Conservation (phyloP, 2,888 invertebrate species). For the Nomada fucata region DNA sequence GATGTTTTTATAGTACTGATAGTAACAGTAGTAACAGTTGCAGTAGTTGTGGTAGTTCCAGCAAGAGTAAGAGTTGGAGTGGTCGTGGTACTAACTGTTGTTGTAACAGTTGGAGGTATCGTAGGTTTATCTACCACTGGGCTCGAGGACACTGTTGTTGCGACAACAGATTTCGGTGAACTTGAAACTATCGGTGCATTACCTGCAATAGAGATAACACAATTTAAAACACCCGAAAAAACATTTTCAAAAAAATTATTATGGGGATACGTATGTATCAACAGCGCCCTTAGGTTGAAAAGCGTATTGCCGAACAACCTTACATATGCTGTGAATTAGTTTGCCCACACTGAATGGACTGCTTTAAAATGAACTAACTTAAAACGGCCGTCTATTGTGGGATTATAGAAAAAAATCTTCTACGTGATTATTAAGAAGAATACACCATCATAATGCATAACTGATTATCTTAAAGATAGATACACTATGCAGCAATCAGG, state of each 20-base stretch:
- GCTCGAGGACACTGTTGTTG: constrained; percentile 70
- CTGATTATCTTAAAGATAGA: constrained; percentile 16
- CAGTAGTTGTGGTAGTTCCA: constrained; percentile 42
- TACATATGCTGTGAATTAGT: constrained; percentile 75
- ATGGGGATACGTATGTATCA: constrained; percentile 51
- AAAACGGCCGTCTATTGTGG: constrained; percentile 51
- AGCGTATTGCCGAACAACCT: constrained; percentile 65
- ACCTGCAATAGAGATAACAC: constrained; percentile 82
- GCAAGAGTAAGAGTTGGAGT: constrained; percentile 47
- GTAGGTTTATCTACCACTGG: constrained; percentile 82
- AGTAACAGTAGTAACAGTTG: constrained; percentile 43
- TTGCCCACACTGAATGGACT: constrained; percentile 69
- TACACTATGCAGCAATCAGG: too few relatives aligned
- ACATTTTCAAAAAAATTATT: neutral
- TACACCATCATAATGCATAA: constrained; percentile 5
- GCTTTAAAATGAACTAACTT: constrained; percentile 47
- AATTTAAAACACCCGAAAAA: neutral
- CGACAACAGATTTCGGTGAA: constrained; percentile 73
- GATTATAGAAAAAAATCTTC: constrained; percentile 24
- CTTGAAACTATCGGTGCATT: constrained; percentile 83
- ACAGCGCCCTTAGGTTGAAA: constrained; percentile 70
- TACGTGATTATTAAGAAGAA: constrained; percentile 15
- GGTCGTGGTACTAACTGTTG: constrained; percentile 54
- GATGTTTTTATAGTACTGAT: constrained; percentile 62
- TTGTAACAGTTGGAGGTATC: constrained; percentile 52